Conservation (phyloP, 2,113 vertebrate species). For the Narcine bancroftii region DNA sequence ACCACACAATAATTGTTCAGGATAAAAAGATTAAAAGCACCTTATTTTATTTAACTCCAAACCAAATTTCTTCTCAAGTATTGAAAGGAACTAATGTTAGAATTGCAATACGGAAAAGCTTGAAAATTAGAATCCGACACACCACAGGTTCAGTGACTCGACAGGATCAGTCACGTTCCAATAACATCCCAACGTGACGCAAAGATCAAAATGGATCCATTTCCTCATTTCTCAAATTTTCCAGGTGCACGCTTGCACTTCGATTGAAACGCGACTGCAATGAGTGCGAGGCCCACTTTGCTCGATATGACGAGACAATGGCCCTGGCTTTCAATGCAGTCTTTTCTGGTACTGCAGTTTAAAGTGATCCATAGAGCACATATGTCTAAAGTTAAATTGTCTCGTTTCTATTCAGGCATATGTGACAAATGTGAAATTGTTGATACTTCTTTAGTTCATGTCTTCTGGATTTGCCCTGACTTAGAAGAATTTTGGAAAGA, state of each 20-base stretch:
- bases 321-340: not conserved
- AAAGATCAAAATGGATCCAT: not conserved
- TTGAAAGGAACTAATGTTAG: not conserved
- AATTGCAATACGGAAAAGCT: not conserved
- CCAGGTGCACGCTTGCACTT: not conserved
- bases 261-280: not conserved
- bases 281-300: not conserved
- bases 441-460: no score
- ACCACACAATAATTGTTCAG: not conserved
- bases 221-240: not conserved
- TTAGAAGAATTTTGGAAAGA: no score
- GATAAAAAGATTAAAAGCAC: not conserved
- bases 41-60: not conserved
- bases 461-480: no score
- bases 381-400: no score
- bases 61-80: not conserved
- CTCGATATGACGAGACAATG: not conserved
- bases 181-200: not conserved
- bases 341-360: no score
- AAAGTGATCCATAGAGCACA: no score
- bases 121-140: not conserved
- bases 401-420: no score
- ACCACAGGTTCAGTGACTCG: not conserved
- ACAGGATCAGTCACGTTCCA: not conserved
- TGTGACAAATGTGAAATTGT: no score